Percentiles rank a stretch among this genome's conserved stretches.
These are phyloP conservation scores for Amiota minor DNA, from an alignment of 2,888 invertebrate genomes.

Conservation along the genomic window DNA sequence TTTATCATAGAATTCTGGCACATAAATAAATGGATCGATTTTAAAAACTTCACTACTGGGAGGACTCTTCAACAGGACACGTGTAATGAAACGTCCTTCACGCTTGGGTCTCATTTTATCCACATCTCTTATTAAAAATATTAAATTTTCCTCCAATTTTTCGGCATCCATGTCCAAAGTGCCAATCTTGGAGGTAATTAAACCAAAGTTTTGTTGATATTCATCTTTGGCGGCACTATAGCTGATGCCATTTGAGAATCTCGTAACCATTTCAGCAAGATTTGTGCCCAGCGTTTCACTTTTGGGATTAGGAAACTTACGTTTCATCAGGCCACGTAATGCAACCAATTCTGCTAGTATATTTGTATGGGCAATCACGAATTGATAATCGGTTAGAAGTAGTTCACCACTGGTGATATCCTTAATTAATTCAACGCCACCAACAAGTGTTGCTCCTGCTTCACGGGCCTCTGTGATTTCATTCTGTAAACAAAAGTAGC, in stretches of 20 bases:
- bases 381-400: constrained; percentile 81
- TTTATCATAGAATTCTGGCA: constrained; percentile 68
- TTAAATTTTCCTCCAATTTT: constrained; percentile 83
- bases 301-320: constrained; percentile 82
- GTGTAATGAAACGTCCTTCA: constrained; percentile 81
- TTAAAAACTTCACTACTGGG: constrained; percentile 81
- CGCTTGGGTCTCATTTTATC: constrained; percentile 80
- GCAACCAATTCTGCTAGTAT: constrained; percentile 84
- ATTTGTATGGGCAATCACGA: constrained; percentile 84
- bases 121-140: constrained; percentile 79
- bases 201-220: constrained; percentile 81
- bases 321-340: constrained; percentile 85
- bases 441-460: constrained; percentile 83
- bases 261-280: constrained; percentile 77
- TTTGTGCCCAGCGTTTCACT: constrained; percentile 81
- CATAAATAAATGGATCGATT: constrained; percentile 78
- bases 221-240: constrained; percentile 81
- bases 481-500: constrained; percentile 53
- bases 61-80: constrained; percentile 79
- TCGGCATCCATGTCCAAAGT: constrained; percentile 82
- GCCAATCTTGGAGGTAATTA: constrained; percentile 80
- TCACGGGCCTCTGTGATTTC: constrained; percentile 76
- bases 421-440: constrained; percentile 83
- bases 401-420: constrained; percentile 84
- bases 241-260: constrained; percentile 81